Percentiles rank a stretch among this genome's conserved stretches.
phyloP scores from a whole-genome alignment of 2,113 vertebrate species.

The Phoenicopterus ruber region DNA sequence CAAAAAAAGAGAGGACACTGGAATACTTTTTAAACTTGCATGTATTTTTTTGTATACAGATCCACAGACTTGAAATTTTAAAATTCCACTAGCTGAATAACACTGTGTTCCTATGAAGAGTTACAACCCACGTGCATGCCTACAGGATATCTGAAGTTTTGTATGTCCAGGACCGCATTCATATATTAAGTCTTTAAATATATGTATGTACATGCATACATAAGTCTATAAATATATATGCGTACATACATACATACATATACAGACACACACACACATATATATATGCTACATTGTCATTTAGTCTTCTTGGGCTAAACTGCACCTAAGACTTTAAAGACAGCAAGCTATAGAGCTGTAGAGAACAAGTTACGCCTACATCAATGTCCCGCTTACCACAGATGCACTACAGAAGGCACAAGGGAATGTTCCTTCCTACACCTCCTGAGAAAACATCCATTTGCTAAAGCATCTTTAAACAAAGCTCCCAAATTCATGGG shows the following conservation, averaged over 20 bases:
- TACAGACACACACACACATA: neutral
- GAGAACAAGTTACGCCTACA: rapidly evolving
- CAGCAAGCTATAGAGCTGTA: neutral
- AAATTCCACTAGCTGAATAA: neutral
- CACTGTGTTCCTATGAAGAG: neutral
- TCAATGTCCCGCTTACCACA: neutral
- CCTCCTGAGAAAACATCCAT: neutral
- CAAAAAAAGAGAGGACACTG: neutral
- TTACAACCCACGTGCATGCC: neutral
- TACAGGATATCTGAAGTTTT: neutral
- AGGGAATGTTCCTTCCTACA: neutral
- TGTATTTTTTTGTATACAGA: neutral
- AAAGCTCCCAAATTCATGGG: neutral
- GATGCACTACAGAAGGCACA: neutral
- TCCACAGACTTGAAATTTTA: neutral
- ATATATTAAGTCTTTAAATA: neutral
- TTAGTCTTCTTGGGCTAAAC: neutral
- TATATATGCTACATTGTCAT: neutral
- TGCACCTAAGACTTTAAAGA: neutral
- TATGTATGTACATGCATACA: too few relatives aligned
- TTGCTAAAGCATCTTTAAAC: neutral
- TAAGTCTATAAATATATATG: neutral
- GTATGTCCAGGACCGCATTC: neutral
- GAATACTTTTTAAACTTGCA: neutral
- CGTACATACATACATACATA: too few relatives aligned